A percentile compares a stretch with the other conserved stretches of the same genome.
Conservation (phyloP, 2,113 vertebrate species). For the Elaphurus davidianus region DNA sequence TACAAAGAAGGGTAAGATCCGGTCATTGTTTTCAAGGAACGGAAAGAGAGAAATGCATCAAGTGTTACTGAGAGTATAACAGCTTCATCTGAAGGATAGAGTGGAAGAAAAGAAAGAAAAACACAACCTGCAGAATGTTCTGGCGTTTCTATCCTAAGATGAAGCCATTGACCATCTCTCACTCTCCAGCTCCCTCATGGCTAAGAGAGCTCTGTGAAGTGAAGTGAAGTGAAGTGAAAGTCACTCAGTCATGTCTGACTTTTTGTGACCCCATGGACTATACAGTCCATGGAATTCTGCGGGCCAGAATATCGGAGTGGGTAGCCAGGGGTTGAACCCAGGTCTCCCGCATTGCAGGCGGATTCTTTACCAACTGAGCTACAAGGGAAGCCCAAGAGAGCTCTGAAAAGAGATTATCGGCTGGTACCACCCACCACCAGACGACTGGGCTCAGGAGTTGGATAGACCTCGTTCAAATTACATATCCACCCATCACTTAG, state of each 20-base stretch:
- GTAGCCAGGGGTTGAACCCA: background rate
- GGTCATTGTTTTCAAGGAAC: background rate
- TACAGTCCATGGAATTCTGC: background rate
- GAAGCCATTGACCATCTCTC: background rate
- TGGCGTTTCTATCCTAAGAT: background rate
- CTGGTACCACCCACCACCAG: background rate
- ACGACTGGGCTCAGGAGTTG: background rate
- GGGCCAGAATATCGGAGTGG: background rate
- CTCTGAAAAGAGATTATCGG: background rate
- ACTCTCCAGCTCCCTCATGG: background rate
- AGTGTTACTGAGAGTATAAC: background rate
- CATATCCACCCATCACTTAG: background rate
- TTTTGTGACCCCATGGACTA: background rate
- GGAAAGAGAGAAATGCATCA: background rate
- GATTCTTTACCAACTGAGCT: background rate
- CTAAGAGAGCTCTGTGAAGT: background rate
- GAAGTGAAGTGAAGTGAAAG: background rate
- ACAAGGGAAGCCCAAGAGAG: background rate
- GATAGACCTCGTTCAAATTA: background rate
- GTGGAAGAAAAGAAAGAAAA: background rate
- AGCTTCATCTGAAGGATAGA: background rate
- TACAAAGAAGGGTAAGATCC: background rate
- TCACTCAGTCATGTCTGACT: fast-evolving
- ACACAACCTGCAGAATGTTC: background rate
- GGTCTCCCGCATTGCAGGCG: background rate